Evolutionary conservation across 2,113 vertebrate genomes (phyloP), one percentile per base, ranked within the genome.

Genomic region (Panurus biarmicus): DNA sequence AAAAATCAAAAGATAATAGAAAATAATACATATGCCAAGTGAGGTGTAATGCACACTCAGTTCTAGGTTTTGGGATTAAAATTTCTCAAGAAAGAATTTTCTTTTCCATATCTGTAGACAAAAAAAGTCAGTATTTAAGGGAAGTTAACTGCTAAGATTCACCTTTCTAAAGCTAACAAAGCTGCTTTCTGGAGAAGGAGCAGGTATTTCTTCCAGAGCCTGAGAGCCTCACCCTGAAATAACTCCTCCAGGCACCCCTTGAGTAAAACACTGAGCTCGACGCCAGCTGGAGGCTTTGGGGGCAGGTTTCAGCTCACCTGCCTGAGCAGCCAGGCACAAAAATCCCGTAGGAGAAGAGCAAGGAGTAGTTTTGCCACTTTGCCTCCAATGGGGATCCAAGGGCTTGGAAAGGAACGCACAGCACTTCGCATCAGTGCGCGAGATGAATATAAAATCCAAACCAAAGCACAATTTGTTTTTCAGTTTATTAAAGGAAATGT

Each of bases 401-500:
- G 6, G 50, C 78, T 91, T 26, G 53, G 93, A 87, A 75, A 95
- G 66, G 45, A 93, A 28, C 17, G 3, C 21, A 4, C 65, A 33
- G 57, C 36, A 3, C 35, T 62, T 40, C 38, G 61, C 95, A 79
- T 90, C 83, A 48, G 78, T 4, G 21, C 25, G 3, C 57, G 26
- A 35, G 93, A 54, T 19, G 58, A 79, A 96, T 70, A 70, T 89
- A 76, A 73, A 94, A 87, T 33, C 36, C 58, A 25, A 94, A 78
- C 47, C 76, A 80, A 95, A 87, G 94, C 47, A 93, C 73, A 61
- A 87, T 83, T 97, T 96, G 92, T 82, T 97, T 94, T 93, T 73
- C 86, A 65, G 93, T 95, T 92, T 91, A 90, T 93, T 92, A 89
- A 94, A 84, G 93, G 90, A 92, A 96, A 90, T 94, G 42, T 92